Evolutionary conservation across 1,140 invertebrate species (phyloP).

Genomic region (Mya arenaria): DNA sequence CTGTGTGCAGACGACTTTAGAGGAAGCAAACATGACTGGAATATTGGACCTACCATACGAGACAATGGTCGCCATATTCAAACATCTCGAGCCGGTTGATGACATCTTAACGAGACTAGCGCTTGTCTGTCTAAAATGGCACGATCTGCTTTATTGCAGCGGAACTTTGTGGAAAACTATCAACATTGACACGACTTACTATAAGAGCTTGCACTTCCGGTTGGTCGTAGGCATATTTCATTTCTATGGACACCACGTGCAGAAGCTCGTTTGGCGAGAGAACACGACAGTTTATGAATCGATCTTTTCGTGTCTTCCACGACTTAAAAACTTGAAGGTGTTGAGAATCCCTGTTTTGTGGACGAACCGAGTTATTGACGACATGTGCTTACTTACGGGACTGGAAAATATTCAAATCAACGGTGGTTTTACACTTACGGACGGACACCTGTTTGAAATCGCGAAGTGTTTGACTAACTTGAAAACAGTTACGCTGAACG

Average conservation of each 20-base stretch:
- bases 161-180: conserved; percentile 71
- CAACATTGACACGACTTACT: conserved; percentile 68
- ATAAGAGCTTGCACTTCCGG: conserved; percentile 68
- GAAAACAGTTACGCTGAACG: conserved; percentile 71
- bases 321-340: conserved; percentile 66
- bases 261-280: conserved; percentile 72
- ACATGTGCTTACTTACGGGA: conserved; percentile 55
- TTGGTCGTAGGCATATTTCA: conserved; percentile 71
- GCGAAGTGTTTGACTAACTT: conserved; percentile 65
- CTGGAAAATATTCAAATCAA: conserved; percentile 74
- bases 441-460: conserved; percentile 67
- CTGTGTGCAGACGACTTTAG: no score
- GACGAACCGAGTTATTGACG: conserved; percentile 70
- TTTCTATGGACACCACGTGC: conserved; percentile 72
- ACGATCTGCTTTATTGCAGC: conserved; percentile 62
- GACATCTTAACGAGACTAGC: conserved; percentile 69
- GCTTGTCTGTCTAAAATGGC: conserved; percentile 74
- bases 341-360: conserved; percentile 74
- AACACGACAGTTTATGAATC: conserved; percentile 74
- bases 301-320: conserved; percentile 70
- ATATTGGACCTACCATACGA: conserved; percentile 67
- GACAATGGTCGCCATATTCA: conserved; percentile 69
- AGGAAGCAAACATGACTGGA: no score
- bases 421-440: conserved; percentile 71
- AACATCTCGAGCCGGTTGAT: conserved; percentile 70